Evolutionary conservation across 37 sponge, comb jelly and placozoan genomes (phyloP), one percentile per base, ranked within the genome.

Genomic region (Dysidea cf. avara): DNA sequence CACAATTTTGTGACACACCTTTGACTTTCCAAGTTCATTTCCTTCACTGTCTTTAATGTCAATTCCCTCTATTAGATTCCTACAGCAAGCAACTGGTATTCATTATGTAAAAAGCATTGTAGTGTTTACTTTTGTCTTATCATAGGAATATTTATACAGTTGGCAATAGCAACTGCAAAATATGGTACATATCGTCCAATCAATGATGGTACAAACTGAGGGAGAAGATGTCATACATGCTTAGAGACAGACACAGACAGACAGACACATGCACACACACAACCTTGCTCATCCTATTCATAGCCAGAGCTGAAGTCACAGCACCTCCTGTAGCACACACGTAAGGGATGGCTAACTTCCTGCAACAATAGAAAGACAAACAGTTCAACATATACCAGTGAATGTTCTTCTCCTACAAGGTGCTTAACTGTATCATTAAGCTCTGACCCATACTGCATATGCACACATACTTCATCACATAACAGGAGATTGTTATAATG

Each of bases 61-160:
- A 2, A 90, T 72, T 25, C 97, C 97, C 51, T 83, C 30, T n/a
- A 59, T 67, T 22, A 96, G 75, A 36, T 96, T 93, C 43, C 93
- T 84, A 64, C 16, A 50, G 61, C 16, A 29, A 16, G n/a, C 7
- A 36, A 21, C 26, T 38, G 48, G 16, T 12, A 29, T 34, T 14
- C 21, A 31, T 2, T 36, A 71, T 16, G 25, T 25, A 47, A 21
- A 34, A 31, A 55, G 56, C 30, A 20, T 54, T 18, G n/a, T n/a
- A n/a, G n/a, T n/a, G 39, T 67, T 29, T 62, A 83, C 84, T 68
- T 82, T 51, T 89, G 93, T 66, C 99, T 82, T 86, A 99, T 87
- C 71, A 99, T 59, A 0, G 99, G 99, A 11, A 99, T 86, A 68
- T 99, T 99, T 62, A 95, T 84, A 38, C 91, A 83, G 61, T 99